Conservation (phyloP, 2,888 invertebrate genomes). For the Beris chalybata region DNA sequence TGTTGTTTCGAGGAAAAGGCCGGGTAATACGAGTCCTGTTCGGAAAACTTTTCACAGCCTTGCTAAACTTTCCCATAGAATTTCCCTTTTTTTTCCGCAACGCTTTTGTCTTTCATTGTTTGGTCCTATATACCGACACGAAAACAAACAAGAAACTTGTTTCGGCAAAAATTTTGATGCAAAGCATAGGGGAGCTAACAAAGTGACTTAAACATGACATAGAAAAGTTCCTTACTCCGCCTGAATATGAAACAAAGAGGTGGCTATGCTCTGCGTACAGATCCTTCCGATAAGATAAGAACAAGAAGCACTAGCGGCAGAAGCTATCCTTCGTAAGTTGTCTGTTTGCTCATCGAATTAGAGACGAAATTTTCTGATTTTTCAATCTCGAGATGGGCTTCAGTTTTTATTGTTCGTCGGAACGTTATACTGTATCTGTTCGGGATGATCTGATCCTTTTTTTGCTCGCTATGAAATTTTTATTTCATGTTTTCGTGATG, state of each 20-base stretch:
- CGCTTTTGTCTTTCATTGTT: conserved; percentile 27
- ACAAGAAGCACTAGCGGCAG: too few species aligned
- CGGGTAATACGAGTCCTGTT: neutral
- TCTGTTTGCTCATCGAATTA: conserved; percentile 12
- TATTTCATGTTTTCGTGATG: conserved; percentile 29
- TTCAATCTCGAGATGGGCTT: conserved; percentile 14
- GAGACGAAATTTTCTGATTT: conserved; percentile 19
- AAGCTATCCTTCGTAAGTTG: neutral
- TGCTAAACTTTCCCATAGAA: too few species aligned
- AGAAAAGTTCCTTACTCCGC: conserved; percentile 12
- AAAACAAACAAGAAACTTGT: conserved; percentile 24
- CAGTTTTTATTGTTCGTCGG: conserved; percentile 13
- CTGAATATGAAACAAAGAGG: too few species aligned
- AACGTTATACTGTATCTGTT: conserved; percentile 9
- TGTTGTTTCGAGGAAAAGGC: conserved; percentile 6
- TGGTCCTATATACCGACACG: conserved; percentile 1
- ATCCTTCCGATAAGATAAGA: too few species aligned
- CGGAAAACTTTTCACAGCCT: too few species aligned
- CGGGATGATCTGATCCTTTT: conserved; percentile 22
- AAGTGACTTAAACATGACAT: conserved; percentile 26
- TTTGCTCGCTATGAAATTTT: conserved; percentile 16
- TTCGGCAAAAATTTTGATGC: conserved; percentile 24
- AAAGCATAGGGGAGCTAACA: conserved; percentile 15
- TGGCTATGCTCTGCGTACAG: too few species aligned
- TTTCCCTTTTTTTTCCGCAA: too few species aligned